These are phyloP conservation scores for Balaeniceps rex DNA, from an alignment of 2,113 vertebrate genomes.

Conservation along the genomic window DNA sequence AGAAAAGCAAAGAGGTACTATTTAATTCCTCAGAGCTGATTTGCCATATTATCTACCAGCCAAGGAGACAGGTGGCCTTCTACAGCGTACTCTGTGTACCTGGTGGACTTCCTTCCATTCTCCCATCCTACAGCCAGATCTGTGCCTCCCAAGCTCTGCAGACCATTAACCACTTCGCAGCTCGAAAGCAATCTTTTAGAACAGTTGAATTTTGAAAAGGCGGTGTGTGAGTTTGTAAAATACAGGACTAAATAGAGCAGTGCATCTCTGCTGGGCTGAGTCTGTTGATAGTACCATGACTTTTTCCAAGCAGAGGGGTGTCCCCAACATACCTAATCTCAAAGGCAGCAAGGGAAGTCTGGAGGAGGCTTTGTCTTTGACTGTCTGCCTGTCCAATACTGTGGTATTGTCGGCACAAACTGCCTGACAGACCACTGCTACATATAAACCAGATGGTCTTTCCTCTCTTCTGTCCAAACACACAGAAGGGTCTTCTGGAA, in stretches of 20 bases:
- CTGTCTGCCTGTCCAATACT: neutral
- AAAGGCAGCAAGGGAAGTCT: neutral
- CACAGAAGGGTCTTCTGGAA: neutral
- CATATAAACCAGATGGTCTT: neutral
- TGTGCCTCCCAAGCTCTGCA: neutral
- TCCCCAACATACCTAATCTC: neutral
- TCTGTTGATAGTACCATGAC: neutral
- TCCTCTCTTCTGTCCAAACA: neutral
- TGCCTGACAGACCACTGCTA: neutral
- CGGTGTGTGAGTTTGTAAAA: neutral
- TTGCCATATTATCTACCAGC: neutral
- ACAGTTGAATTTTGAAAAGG: neutral
- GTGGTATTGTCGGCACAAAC: neutral
- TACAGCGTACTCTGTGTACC: neutral
- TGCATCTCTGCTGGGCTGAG: neutral
- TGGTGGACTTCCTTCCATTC: neutral
- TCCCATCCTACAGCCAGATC: neutral
- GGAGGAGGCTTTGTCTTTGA: neutral
- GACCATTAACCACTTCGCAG: neutral
- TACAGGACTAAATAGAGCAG: neutral
- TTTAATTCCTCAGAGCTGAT: neutral
- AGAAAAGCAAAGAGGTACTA: constrained; percentile 88
- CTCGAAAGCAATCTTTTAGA: neutral
- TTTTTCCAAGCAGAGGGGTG: neutral
- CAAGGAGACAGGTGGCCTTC: neutral